Base-by-base conservation (phyloP, 35 echinoderm and acorn worm genomes). In the Holothuria glaberrima region DNA sequence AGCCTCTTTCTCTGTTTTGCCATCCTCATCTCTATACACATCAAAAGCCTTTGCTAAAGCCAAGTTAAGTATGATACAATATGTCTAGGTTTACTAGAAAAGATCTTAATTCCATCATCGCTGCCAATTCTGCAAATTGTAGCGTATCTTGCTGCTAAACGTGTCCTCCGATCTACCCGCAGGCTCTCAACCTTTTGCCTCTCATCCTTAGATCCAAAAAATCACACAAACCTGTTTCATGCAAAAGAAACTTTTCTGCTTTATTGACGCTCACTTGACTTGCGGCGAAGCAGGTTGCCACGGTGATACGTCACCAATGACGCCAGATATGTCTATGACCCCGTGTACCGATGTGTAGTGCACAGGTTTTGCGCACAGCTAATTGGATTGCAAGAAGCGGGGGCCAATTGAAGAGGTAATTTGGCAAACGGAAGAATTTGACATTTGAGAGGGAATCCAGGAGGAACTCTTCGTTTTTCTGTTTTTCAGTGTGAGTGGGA, bases 381-480 rank as follows among this genome's bases (percentile, higher is more conserved):
- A 87, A 87, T 87, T 87, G 85, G 85, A 87, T 87, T 87, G 61
- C 85, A 71, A 59, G 35, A 87, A 87, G 44, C 85, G 54, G 85
- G 66, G 85, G 85, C 85, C 85, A 87, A 87, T 87, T 87, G 85
- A 87, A 87, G 54, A 87, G 85, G 85, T 87, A 87, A 87, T 87
- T 87, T 87, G 66, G 85, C 85, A 87, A 87, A 87, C 85, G 85
- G 85, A 87, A 69, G 85, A 87, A 69, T 87, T 87, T 87, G 85
- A 78, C 74, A 78, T 78, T 78, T 78, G 74, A 78, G 74, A 78
- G 44, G 74, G 36, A 78, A 48, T 48, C 74, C 74, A 48, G 44
- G 44, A 78, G 74, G 50, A 78, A 78, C 74, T 78, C 74, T 27
- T 77, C 41, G 21, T 48, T 78, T 28, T 48, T 56, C 44, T 78